Evolutionary conservation across 2,888 invertebrate genomes (phyloP), one percentile per base, ranked within the genome.

Genomic region (Hydraecia micacea): DNA sequence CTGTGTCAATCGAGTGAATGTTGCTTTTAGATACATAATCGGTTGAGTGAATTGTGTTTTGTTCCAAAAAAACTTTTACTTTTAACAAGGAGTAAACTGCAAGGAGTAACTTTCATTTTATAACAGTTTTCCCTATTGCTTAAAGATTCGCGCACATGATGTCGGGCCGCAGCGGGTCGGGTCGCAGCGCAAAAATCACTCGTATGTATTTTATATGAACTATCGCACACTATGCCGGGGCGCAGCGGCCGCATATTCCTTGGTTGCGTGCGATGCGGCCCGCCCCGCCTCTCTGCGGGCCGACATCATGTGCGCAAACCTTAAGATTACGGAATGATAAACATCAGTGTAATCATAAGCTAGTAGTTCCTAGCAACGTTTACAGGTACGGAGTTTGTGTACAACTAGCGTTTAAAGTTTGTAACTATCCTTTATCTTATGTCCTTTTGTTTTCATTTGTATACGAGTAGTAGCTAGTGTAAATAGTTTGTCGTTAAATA

Each of bases 21-120:
- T 52, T 74, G 21, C 42, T 81, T 81, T 52, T 46, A 69, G 39
- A 39, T 11, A 36, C 60, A 65, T 11, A 49, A 8, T 39, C 9
- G 4, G 9, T 21, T n/a, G 1, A 75, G 0, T 58, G 2, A 25
- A 63, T n/a, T 49, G 4, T n/a, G 15, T 52, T 25, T 58, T 70
- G 36, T 58, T 42, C 3, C 9, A 13, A 8, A 4, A 4, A 42
- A 32, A 15, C 9, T 0, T 52, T 42, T 2, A 25, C 11, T 39
- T 28, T 21, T 8, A 13, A 11, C 13, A 13, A 49, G 13, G 1
- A 58, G 11, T n/a, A 5, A n/a, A 58, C 5, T 60, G 28, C 28
- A 28, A 60, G n/a, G n/a, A n/a, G n/a, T n/a, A 60, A 15, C 28
- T 28, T 28, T 6, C 5, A 6, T 60, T 28, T 28, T 28, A 13